These are phyloP conservation scores for Pelodiscus sinensis DNA, from an alignment of 2,113 vertebrate species.

Conservation along the genomic window DNA sequence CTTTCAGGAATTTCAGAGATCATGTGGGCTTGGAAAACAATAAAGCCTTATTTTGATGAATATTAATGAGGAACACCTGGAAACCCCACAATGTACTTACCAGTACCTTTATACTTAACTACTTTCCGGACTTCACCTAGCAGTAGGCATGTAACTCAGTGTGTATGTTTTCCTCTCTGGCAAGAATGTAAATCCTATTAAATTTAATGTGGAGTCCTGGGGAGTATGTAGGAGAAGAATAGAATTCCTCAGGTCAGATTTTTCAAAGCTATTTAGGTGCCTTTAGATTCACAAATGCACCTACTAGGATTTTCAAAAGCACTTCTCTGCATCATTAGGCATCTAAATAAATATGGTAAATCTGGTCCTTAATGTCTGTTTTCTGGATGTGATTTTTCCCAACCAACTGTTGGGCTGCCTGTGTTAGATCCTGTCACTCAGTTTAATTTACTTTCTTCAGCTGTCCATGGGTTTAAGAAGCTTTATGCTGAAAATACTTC, in stretches of 20 bases:
- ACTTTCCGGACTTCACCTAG: background rate
- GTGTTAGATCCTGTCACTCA: background rate
- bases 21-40: background rate
- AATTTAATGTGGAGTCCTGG: background rate
- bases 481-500: background rate
- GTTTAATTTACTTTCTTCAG: background rate
- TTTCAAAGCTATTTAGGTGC: background rate
- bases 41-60: background rate
- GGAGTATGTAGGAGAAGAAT: background rate
- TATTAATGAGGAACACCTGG: background rate
- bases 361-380: background rate
- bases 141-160: background rate
- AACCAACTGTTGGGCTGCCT: background rate
- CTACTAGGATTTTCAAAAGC: background rate
- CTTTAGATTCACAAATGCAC: background rate
- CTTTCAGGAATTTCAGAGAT: slow-evolving; percentile 8
- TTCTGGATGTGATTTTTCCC: background rate
- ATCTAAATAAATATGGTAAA: background rate
- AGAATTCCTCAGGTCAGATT: background rate
- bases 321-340: background rate
- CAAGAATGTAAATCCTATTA: background rate
- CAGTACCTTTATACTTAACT: background rate
- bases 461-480: background rate
- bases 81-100: background rate
- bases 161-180: background rate